Evolutionary conservation across 1,140 invertebrate species (phyloP), one percentile per base, ranked within the genome.

Genomic region (Megalopta genalis): DNA sequence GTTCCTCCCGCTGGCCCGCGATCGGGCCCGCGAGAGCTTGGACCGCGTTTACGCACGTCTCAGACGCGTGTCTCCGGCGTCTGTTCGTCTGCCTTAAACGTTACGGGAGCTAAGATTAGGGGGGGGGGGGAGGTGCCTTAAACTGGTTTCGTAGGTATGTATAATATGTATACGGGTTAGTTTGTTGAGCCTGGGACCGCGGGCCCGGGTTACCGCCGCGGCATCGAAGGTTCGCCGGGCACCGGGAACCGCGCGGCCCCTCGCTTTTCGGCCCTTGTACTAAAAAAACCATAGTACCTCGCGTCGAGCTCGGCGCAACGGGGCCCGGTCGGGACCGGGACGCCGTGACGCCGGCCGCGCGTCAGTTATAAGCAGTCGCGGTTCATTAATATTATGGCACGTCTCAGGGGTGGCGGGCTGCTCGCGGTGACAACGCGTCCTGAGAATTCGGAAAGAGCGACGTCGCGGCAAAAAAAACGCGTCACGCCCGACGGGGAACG

Each of bases 351-450:
- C 54, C 46, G 42, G 37, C 18, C 18, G 37, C 57, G 39, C 39
- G 32, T 77, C 52, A 23, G 71, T 72, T 71, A 32, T 32, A 59
- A 75, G 66, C 84, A 74, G 80, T 77, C 82, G 79, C 72, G 49
- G 25, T 81, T 81, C 81, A 67, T 85, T 87, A 87, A 86, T 76
- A 87, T 91, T 92, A 92, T 92, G 91, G 91, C 91, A 92, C 91
- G 89, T 91, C 82, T 88, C 83, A 80, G 91, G 87, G 89, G 82
- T 62, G 86, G 73, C 68, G 21, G 70, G 80, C 65, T 25, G 82
- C 65, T 46, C 72, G 69, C 63, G 25, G 75, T 64, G 84, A n/a
- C 85, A 78, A 86, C 46, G 82, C 67, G 76, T 88, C 81, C 79
- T 77, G 68, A 68, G 65, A 75, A 83, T 86, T 75, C 64, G 60